Base-by-base conservation (phyloP, 2,113 vertebrate genomes). In the Siniperca chuatsi region DNA sequence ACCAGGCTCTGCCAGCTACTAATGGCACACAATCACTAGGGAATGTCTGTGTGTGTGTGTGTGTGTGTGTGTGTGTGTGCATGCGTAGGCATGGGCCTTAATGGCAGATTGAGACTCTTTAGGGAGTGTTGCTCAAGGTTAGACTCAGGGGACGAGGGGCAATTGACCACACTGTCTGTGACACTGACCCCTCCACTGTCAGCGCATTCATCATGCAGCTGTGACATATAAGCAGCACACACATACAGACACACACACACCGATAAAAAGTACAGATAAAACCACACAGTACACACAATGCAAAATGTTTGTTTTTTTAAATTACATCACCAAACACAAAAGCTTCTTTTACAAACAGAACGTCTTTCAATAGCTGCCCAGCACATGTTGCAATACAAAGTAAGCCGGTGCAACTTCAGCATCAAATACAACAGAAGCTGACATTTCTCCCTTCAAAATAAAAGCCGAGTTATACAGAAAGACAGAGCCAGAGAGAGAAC, bases 151-250 rank as follows among this genome's bases (percentile, higher is more conserved):
- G 92, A 94, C 44, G 65, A 83, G 93, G 92, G 91, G 92, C 94
- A 92, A 95, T 94, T 95, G 95, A 95, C 94, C 94, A 93, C 86
- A 91, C 90, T 92, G 93, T 95, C 93, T 94, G 87, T 93, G 93
- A 95, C 95, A 94, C 89, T 94, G 95, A 95, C 94, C 94, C 84
- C 82, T 90, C 83, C 68, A 87, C 92, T 88, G 89, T 89, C 92
- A 91, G 90, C 89, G 33, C 93, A 96, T 95, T 94, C 93, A 95
- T 95, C 94, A 96, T 93, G 91, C 85, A 84, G 82, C 87, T 85
- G 90, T 93, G 92, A 95, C 92, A 92, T 83, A 88, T 42, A 77
- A 67, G 57, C 76, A 74, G 42, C 73, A 48, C 62, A 84, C 37
- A 52, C 13, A 44, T 5, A 85, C 50, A 84, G 61, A 80, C 66